These are phyloP conservation scores for Pachymerium ferrugineum DNA, from an alignment of 2,888 invertebrate species.

Conservation along the genomic window DNA sequence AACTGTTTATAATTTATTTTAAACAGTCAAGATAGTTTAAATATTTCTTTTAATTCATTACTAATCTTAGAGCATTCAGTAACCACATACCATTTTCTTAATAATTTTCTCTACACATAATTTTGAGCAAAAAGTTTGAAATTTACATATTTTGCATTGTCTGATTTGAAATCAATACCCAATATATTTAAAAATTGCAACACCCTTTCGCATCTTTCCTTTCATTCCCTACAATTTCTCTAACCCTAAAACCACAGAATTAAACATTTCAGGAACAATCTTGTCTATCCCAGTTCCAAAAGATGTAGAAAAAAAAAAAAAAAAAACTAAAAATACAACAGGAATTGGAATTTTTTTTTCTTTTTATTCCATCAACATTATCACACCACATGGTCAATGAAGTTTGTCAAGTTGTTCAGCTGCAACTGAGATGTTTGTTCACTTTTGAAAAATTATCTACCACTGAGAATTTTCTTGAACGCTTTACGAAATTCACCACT, in stretches of 20 bases:
- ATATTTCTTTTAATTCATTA: too few relatives aligned
- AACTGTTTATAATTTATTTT: background rate
- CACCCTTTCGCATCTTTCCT: background rate
- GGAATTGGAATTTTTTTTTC: background rate
- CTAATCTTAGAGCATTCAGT: too few relatives aligned
- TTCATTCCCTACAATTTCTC: background rate
- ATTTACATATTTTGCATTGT: background rate
- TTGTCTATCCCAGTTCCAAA: background rate
- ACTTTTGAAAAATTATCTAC: slow-evolving; percentile 4
- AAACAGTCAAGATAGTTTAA: too few relatives aligned
- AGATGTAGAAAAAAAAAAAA: background rate
- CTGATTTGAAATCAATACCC: too few relatives aligned
- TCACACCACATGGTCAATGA: too few relatives aligned
- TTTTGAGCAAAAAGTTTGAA: background rate
- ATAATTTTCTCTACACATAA: too few relatives aligned
- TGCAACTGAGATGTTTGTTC: background rate
- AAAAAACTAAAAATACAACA: background rate
- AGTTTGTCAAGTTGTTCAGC: background rate
- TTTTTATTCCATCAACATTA: too few relatives aligned
- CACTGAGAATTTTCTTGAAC: slow-evolving; percentile 78
- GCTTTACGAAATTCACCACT: slow-evolving; percentile 98
- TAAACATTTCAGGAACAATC: background rate
- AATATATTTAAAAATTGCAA: too few relatives aligned
- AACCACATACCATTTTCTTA: too few relatives aligned
- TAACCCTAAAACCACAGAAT: background rate